A percentile compares a stretch with the other conserved stretches of the same genome.
Evolutionary conservation across 2,888 invertebrate genomes (phyloP).

Genomic region (Polydrusus tereticollis): DNA sequence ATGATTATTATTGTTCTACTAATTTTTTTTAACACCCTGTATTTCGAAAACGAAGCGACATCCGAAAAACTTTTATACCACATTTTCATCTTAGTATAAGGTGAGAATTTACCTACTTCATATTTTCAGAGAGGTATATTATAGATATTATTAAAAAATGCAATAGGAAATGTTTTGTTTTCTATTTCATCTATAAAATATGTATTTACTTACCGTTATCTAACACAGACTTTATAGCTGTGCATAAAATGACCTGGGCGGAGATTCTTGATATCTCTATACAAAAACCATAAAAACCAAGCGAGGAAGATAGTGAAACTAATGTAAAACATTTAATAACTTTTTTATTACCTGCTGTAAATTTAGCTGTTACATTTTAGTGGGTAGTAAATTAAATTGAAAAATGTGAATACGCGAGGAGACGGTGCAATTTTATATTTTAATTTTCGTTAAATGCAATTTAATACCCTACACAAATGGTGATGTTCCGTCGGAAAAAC

Average conservation of each 20-base stretch:
- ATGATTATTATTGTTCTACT: too few relatives aligned
- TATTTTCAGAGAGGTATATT: too few relatives aligned
- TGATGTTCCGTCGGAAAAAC: neutral
- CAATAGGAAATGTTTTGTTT: too few relatives aligned
- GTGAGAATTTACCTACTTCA: too few relatives aligned
- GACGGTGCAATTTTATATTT: conserved; percentile 18
- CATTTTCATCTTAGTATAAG: too few relatives aligned
- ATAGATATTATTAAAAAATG: too few relatives aligned
- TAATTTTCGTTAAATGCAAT: conserved; percentile 23
- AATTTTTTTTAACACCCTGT: too few relatives aligned
- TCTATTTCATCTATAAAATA: too few relatives aligned
- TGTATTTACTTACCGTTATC: too few relatives aligned
- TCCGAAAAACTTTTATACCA: too few relatives aligned
- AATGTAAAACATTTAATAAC: neutral
- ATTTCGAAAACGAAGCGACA: too few relatives aligned
- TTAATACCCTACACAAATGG: neutral
- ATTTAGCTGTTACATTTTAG: conserved; percentile 2
- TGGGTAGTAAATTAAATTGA: conserved; percentile 18
- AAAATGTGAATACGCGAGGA: conserved; percentile 20
- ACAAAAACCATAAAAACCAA: neutral
- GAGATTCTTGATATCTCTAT: neutral
- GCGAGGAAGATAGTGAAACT: neutral
- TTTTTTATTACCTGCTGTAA: neutral
- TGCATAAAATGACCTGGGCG: neutral
- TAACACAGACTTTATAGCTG: neutral